Conservation (phyloP, 2,113 vertebrate genomes). For the Pardalotus punctatus region DNA sequence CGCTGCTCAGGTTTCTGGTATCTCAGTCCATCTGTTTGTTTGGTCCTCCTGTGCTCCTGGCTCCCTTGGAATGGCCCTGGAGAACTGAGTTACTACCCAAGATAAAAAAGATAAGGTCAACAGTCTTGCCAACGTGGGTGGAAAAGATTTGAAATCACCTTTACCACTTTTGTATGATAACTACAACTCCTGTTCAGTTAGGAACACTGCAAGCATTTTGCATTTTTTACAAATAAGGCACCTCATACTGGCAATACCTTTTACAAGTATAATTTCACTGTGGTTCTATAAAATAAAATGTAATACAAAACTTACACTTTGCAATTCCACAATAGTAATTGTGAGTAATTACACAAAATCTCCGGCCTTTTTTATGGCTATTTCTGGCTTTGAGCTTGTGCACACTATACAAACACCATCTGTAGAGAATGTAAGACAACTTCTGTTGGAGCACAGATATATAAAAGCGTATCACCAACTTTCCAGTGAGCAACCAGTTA, state of each 20-base stretch:
- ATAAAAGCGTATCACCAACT: constrained; percentile 1
- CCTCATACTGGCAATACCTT: constrained; percentile 50
- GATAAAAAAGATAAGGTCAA: not conserved
- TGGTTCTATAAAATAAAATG: constrained; percentile 57
- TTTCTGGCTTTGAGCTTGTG: constrained; percentile 54
- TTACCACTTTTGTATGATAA: not conserved
- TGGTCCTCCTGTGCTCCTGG: not conserved
- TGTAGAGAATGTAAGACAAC: constrained; percentile 56
- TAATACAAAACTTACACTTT: constrained; percentile 56
- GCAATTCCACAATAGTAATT: constrained; percentile 65
- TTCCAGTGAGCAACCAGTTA: not conserved
- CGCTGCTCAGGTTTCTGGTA: not conserved
- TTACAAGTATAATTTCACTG: constrained; percentile 22
- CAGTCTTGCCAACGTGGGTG: not conserved
- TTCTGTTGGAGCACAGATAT: constrained; percentile 25
- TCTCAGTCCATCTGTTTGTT: not conserved
- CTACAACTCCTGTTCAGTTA: constrained; percentile 3
- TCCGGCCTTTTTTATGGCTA: constrained; percentile 58
- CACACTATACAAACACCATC: constrained; percentile 70
- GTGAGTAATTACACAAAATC: constrained; percentile 66
- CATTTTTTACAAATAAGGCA: constrained; percentile 36
- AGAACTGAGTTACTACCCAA: not conserved
- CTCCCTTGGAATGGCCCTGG: not conserved
- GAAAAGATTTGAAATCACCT: not conserved
- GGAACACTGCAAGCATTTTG: constrained; percentile 32